Base-by-base conservation (phyloP, 2,797 vertebrate species). In the Xenentodon cancila region DNA sequence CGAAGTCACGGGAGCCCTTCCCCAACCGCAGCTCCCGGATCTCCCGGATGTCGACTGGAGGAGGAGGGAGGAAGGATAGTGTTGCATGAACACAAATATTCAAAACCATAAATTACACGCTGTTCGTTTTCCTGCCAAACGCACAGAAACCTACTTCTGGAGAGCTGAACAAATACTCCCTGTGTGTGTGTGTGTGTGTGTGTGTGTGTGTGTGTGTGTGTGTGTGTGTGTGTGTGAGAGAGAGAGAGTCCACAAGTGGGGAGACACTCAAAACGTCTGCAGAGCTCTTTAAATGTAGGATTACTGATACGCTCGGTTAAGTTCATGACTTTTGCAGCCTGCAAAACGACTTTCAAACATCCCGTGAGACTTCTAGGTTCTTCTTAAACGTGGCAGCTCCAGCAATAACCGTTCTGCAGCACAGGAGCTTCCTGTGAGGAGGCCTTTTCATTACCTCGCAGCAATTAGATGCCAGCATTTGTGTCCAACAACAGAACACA, bases 21-120 rank as follows among this genome's bases (percentile, higher is more conserved):
- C 95, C 95, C 65, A 92, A 84, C 12, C 95, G 94, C 84, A 96
- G 93, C 91, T 96, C 95, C 81, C 93, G 93, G 79, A 96, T 95
- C 88, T 96, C 95, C 73, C 93, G 90, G n/a, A 96, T 92, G 84
- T 96, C 95, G 21, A 96, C 95, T 95, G 77, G 47, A 70, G 70
- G 79, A 63, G 59, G 30, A 59, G 59, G 64, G 34, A 75, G 70
- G 73, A 79, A 76, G 78, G 85, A 84, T 81, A 82, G 55, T 66
- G 75, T 84, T 85, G 65, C 75, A 75, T 79, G 75, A 87, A 78
- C 69, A 79, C 75, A 88, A 84, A 77, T 85, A 88, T 81, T 80
- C 71, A 80, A 65, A 66, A 66, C 71, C 75, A 83, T 89, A 79
- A 90, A 87, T 89, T 84, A 77, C 77, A 75, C 48, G 30, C 68